Conservation (phyloP, 2,113 vertebrate species). For the Hippocampus barbouri region DNA sequence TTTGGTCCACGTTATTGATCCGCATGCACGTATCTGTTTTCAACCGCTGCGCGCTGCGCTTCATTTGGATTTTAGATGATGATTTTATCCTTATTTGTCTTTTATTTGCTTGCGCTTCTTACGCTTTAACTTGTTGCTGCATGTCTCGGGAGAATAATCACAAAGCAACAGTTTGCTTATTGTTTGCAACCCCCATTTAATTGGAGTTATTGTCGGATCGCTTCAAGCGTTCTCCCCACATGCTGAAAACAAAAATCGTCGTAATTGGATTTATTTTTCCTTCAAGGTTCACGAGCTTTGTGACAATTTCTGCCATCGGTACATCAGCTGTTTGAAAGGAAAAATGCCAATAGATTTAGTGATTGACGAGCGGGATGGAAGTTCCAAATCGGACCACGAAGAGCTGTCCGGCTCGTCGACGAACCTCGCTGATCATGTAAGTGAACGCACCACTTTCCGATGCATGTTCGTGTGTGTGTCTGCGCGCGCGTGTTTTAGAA, state of each 20-base stretch:
- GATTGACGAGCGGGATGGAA: slow-evolving; percentile 98
- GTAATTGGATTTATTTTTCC: slow-evolving; percentile 22
- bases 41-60: slow-evolving; percentile 46
- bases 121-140: slow-evolving; percentile 84
- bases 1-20: slow-evolving; percentile 58
- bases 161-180: slow-evolving; percentile 88
- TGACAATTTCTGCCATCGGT: slow-evolving; percentile 99
- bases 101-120: background rate
- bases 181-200: slow-evolving; percentile 85
- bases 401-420: slow-evolving; percentile 99
- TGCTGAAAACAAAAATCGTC: slow-evolving; percentile 45
- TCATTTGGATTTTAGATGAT: slow-evolving; percentile 35
- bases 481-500: too few relatives aligned
- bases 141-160: slow-evolving; percentile 80
- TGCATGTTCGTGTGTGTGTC: background rate
- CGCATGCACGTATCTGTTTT: slow-evolving; percentile 49
- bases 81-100: slow-evolving; percentile 15
- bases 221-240: slow-evolving; percentile 63
- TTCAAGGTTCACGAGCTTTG: slow-evolving; percentile 98
- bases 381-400: slow-evolving; percentile 98
- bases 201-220: slow-evolving; percentile 82
- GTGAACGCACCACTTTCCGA: slow-evolving; percentile 58
- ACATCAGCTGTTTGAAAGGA: slow-evolving; percentile 99
- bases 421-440: slow-evolving; percentile 98
- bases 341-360: slow-evolving; percentile 99